Base-by-base conservation (phyloP, 2,888 invertebrate genomes). In the Nebria salina region DNA sequence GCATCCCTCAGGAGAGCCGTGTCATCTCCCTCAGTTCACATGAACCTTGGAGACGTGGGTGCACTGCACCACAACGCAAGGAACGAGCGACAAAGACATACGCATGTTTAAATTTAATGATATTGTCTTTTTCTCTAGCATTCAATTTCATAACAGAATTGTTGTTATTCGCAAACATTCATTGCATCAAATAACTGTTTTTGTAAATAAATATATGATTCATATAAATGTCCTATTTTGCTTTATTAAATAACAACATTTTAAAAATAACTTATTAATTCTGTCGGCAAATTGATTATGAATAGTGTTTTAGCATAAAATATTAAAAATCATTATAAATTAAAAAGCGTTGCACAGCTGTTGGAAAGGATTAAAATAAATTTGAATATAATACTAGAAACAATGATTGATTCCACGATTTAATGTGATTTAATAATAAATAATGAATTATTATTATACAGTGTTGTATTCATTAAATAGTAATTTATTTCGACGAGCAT, bases 401-500 rank as follows among this genome's bases (percentile, higher is more conserved):
- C 54, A 54, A 54, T 54, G 54, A 54, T 13, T 54, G 54, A 54
- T 54, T 54, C 54, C 13, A 54, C 54, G 8, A 7, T 54, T 11
- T 54, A 54, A 13, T 54, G 6, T 54, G 8, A 54, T 54, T 7
- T 54, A 54, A 54, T 54, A 54, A 54, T 54, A 54, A 54, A 54
- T 34, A 34, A 34, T 34, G 4, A 34, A 34, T 34, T 34, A 34
- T 54, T 54, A 54, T 54, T 6, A 54, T 41, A 41, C 43, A n/a
- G 20, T 73, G 54, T 73, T 73, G 42, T 54, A 34, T 9, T 73
- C 41, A 42, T 73, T 41, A 73, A 42, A 42, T 73, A n/a, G 8
- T 34, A 73, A 73, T 73, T 73, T 73, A 42, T 73, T 34, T 73
- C 42, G 43, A 73, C 42, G 4, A 73, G 34, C 34, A 73, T 34